Percentiles rank a stretch among this genome's conserved stretches.
Conservation (phyloP, 2,113 vertebrate genomes). For the Tor tambroides region DNA sequence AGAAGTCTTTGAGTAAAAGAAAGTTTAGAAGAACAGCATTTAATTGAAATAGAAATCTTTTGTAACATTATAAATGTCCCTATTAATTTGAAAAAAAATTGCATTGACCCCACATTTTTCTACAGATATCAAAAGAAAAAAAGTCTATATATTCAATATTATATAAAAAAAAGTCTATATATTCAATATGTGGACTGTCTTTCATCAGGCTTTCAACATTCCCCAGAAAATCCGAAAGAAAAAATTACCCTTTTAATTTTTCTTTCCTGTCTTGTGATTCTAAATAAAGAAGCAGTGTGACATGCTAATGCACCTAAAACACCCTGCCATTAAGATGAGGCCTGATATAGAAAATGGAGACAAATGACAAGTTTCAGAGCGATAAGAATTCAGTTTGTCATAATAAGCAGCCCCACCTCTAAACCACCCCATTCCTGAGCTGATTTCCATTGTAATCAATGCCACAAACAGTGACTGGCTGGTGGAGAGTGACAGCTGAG, state of each 20-base stretch:
- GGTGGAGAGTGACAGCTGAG: constrained; percentile 25
- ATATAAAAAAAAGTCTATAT: neutral
- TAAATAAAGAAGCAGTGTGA: constrained; percentile 21
- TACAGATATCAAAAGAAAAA: neutral
- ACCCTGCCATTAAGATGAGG: neutral
- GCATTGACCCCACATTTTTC: neutral
- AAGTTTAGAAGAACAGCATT: too few relatives aligned
- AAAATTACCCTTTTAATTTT: neutral
- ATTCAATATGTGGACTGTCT: neutral
- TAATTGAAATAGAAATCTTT: too few relatives aligned
- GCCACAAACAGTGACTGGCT: constrained; percentile 9
- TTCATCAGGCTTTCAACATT: neutral
- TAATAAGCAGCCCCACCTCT: constrained; percentile 4
- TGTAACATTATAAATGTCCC: neutral
- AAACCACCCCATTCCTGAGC: neutral
- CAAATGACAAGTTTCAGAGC: neutral
- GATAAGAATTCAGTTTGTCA: constrained; percentile 12
- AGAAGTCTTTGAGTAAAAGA: too few relatives aligned
- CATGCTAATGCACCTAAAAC: neutral
- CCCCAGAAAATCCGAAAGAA: neutral
- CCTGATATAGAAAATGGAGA: constrained; percentile 24
- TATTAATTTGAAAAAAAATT: too few relatives aligned
- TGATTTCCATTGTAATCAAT: constrained; percentile 34
- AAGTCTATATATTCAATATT: neutral
- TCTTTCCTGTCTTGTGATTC: neutral